Evolutionary conservation across 2,888 invertebrate genomes (phyloP).

Genomic region (Napeogenes sylphis): DNA sequence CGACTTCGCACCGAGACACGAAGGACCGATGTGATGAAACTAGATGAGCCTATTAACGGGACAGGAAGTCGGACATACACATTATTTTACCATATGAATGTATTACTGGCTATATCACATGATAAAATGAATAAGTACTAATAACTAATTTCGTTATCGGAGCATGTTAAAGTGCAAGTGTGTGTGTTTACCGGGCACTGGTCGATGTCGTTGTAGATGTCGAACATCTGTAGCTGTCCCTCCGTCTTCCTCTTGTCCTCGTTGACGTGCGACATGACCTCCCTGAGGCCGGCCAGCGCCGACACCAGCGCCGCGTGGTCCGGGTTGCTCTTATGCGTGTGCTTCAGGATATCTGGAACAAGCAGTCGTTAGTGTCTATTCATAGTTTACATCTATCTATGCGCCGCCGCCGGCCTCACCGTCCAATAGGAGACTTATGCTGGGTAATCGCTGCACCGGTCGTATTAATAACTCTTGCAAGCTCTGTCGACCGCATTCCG

Average conservation of each 20-base stretch:
- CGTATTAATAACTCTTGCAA: slow-evolving; percentile 97
- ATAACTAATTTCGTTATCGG: too few relatives aligned
- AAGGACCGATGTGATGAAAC: slow-evolving; percentile 95
- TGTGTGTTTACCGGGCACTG: slow-evolving; percentile 87
- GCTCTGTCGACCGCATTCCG: slow-evolving; percentile 97
- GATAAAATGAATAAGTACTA: too few relatives aligned
- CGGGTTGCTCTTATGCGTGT: slow-evolving; percentile 91
- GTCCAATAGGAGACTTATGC: slow-evolving; percentile 94
- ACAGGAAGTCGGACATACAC: too few relatives aligned
- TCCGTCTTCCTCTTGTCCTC: slow-evolving; percentile 98
- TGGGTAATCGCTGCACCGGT: slow-evolving; percentile 98
- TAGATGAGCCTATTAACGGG: slow-evolving; percentile 84
- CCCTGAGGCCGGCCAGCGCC: slow-evolving; percentile 91
- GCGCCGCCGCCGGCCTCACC: slow-evolving; percentile 75
- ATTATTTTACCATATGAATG: too few relatives aligned
- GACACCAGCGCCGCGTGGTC: slow-evolving; percentile 90
- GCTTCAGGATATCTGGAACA: slow-evolving; percentile 90
- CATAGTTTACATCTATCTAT: too few relatives aligned
- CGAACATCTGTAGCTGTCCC: slow-evolving; percentile 96
- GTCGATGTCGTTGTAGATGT: slow-evolving; percentile 98
- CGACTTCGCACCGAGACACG: slow-evolving; percentile 91
- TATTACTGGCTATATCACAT: too few relatives aligned
- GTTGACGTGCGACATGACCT: slow-evolving; percentile 97
- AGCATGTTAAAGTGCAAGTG: too few relatives aligned
- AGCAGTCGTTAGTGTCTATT: too few relatives aligned